Percentiles rank a stretch among this genome's conserved stretches.
phyloP scores from a whole-genome alignment of 2,888 invertebrate species.

The Hymenopus coronatus region DNA sequence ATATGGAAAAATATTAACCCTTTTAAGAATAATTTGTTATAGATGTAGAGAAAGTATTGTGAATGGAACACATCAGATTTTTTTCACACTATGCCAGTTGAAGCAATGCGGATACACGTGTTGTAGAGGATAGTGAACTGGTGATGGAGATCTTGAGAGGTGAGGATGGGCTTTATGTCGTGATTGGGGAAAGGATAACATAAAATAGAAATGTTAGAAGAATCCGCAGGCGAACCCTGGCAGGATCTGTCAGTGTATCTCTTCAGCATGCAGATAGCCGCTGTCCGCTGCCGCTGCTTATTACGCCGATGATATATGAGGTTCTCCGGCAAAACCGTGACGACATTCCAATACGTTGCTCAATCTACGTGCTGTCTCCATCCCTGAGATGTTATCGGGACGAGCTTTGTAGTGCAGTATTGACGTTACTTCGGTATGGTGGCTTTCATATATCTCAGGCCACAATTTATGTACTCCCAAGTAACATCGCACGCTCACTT shows the following conservation, averaged over 20 bases:
- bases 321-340: neutral
- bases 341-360: neutral
- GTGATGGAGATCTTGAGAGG: neutral
- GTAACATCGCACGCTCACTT: too few species aligned
- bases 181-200: neutral
- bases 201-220: neutral
- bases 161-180: neutral
- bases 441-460: neutral
- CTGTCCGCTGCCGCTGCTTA: neutral
- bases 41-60: too few species aligned
- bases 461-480: too few species aligned
- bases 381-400: neutral
- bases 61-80: too few species aligned
- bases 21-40: too few species aligned
- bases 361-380: neutral
- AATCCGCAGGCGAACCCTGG: neutral
- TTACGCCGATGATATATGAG: slow-evolving; percentile 9
- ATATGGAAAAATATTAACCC: too few species aligned
- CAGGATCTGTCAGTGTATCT: neutral
- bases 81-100: too few species aligned
- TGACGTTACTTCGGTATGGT: neutral
- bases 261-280: neutral
- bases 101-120: too few species aligned
- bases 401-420: neutral
- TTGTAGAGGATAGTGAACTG: too few species aligned